A percentile compares a stretch with the other conserved stretches of the same genome.
These are phyloP conservation scores for Philypnodon macrostomus DNA, from an alignment of 2,797 vertebrate genomes.

Conservation along the genomic window DNA sequence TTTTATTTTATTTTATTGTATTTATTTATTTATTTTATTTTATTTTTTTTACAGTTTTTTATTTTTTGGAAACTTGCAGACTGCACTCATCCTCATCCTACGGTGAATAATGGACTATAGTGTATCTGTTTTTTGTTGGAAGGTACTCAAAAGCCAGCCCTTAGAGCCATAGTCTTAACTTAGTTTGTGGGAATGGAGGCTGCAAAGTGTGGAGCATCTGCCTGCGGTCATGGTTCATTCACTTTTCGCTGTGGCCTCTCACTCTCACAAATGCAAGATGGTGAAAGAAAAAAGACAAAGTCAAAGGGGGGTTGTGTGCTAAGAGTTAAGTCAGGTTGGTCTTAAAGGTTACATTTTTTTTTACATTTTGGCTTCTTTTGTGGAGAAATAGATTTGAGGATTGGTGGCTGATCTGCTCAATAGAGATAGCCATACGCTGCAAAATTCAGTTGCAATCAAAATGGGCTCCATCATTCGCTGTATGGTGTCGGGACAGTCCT, in stretches of 20 bases:
- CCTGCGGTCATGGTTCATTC: slow-evolving; percentile 74
- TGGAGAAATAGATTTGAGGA: too few relatives aligned
- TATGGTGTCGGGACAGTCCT: slow-evolving; percentile 35
- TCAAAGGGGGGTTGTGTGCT: background rate
- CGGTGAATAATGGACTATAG: too few relatives aligned
- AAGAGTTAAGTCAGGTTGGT: slow-evolving; percentile 61
- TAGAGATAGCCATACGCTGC: slow-evolving; percentile 7
- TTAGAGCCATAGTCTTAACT: slow-evolving; percentile 38
- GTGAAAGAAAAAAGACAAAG: slow-evolving; percentile 55
- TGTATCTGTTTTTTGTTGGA: background rate
- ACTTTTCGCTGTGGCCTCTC: slow-evolving; percentile 69
- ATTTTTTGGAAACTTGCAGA: too few relatives aligned
- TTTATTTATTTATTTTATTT: too few relatives aligned
- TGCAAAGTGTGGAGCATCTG: slow-evolving; percentile 68
- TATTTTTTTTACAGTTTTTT: too few relatives aligned
- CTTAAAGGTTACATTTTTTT: too few relatives aligned
- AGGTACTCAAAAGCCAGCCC: background rate
- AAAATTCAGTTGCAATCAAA: slow-evolving; percentile 58
- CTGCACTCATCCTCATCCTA: too few relatives aligned
- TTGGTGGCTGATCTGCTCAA: background rate
- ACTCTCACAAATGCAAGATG: slow-evolving; percentile 81
- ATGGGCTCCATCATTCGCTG: slow-evolving; percentile 63
- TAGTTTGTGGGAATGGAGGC: slow-evolving; percentile 60
- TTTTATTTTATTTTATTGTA: too few relatives aligned
- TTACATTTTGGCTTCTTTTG: too few relatives aligned